phyloP scores from a whole-genome alignment of 2,888 invertebrate species.

The Helleia helle region DNA sequence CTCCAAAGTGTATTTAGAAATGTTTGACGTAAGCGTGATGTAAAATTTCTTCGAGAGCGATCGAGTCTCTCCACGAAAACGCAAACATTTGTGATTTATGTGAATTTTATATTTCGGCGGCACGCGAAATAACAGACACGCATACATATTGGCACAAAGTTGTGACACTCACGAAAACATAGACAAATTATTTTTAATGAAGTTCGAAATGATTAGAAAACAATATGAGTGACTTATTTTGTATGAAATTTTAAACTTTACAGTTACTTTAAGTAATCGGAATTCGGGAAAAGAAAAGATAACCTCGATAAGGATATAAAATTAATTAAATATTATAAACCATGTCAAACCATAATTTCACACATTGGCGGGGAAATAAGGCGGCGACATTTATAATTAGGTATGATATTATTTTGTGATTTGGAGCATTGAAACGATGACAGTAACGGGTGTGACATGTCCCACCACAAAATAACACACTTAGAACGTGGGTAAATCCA shows the following conservation, averaged over 20 bases:
- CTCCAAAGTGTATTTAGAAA: no score
- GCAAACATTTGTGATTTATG: constrained; percentile 3
- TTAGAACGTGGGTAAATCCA: not conserved
- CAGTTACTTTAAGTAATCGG: no score
- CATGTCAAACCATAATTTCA: not conserved
- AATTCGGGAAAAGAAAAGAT: no score
- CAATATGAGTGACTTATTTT: no score
- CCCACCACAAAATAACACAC: not conserved
- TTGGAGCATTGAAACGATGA: constrained; percentile 29
- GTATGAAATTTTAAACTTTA: no score
- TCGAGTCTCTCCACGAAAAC: constrained; percentile 1
- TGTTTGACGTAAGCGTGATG: no score
- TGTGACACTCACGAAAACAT: no score
- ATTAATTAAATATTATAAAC: no score
- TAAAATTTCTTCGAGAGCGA: constrained; percentile 4
- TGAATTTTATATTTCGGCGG: constrained; percentile 4
- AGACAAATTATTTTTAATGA: no score
- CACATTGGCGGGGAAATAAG: not conserved
- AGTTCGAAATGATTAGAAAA: no score
- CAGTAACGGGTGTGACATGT: not conserved
- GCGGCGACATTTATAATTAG: constrained; percentile 7
- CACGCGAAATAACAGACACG: constrained; percentile 6
- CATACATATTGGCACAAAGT: not conserved
- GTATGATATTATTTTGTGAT: constrained; percentile 29
- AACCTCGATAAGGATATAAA: no score